phyloP scores from a whole-genome alignment of 2,797 vertebrate species.

The Sphaeramia orbicularis region DNA sequence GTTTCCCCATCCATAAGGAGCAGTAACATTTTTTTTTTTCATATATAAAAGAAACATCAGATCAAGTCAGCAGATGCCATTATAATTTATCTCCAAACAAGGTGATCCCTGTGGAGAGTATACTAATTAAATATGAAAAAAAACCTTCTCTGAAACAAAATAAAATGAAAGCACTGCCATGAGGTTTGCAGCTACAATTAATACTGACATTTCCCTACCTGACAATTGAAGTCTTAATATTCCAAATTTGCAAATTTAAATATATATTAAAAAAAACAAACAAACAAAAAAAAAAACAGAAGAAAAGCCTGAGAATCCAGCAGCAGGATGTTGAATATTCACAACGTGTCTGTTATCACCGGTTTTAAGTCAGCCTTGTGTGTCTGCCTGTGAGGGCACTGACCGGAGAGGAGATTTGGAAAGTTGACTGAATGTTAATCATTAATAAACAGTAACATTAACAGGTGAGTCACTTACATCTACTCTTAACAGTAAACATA shows the following conservation, averaged over 20 bases:
- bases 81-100: neutral
- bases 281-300: too few relatives aligned
- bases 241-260: neutral
- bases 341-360: slow-evolving; percentile 1
- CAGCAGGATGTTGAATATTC: neutral
- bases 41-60: slow-evolving; percentile 24
- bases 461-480: slow-evolving; percentile 7
- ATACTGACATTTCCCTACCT: slow-evolving; percentile 34
- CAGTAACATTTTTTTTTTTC: slow-evolving; percentile 61
- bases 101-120: slow-evolving; percentile 1
- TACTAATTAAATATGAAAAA: neutral
- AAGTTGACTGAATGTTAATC: slow-evolving; percentile 68
- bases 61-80: slow-evolving; percentile 1
- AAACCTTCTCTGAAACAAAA: neutral
- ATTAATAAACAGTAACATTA: slow-evolving; percentile 59
- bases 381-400: slow-evolving; percentile 51
- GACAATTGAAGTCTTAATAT: slow-evolving; percentile 4
- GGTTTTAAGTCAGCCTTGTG: neutral
- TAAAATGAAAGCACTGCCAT: neutral
- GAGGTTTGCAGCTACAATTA: neutral
- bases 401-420: slow-evolving; percentile 50
- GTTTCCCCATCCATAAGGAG: slow-evolving; percentile 55
- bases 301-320: neutral
- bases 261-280: neutral
- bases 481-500: neutral